These are phyloP conservation scores for Eurystomus gularis DNA, from an alignment of 2,113 vertebrate genomes.

Conservation along the genomic window DNA sequence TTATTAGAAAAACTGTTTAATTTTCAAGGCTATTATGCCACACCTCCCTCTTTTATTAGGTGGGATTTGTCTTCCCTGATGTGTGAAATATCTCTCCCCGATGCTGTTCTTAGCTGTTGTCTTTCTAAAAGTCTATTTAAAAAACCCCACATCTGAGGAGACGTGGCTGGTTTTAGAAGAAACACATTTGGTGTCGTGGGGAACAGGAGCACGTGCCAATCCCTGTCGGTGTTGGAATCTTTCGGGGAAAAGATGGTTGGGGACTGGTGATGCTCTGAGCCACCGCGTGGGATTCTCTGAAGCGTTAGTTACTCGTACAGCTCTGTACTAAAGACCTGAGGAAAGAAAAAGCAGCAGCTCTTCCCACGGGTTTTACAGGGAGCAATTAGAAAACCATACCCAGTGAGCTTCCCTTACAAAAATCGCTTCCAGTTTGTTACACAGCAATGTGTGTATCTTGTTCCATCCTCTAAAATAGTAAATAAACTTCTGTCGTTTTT, in stretches of 20 bases:
- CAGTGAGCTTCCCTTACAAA: not conserved
- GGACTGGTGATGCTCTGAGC: not conserved
- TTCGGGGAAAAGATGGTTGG: fast-evolving
- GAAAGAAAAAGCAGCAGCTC: not conserved
- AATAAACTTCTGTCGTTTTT: not conserved
- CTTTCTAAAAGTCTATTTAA: not conserved
- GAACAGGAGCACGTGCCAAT: not conserved
- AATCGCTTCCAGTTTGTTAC: not conserved
- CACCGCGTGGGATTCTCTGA: not conserved
- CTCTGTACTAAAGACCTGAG: not conserved
- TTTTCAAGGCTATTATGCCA: not conserved
- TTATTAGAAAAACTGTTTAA: not conserved
- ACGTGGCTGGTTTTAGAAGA: not conserved
- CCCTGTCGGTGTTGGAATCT: not conserved
- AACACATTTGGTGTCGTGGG: not conserved
- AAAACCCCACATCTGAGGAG: not conserved
- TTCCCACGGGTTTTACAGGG: not conserved
- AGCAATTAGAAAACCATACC: not conserved
- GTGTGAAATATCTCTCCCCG: not conserved
- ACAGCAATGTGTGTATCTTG: fast-evolving
- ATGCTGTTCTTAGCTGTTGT: fast-evolving
- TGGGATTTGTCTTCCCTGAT: not conserved
- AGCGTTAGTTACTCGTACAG: not conserved
- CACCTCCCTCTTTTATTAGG: not conserved
- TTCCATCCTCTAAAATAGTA: not conserved